Evolutionary conservation across 2,888 invertebrate genomes (phyloP).

Genomic region (Drosophila histrio): DNA sequence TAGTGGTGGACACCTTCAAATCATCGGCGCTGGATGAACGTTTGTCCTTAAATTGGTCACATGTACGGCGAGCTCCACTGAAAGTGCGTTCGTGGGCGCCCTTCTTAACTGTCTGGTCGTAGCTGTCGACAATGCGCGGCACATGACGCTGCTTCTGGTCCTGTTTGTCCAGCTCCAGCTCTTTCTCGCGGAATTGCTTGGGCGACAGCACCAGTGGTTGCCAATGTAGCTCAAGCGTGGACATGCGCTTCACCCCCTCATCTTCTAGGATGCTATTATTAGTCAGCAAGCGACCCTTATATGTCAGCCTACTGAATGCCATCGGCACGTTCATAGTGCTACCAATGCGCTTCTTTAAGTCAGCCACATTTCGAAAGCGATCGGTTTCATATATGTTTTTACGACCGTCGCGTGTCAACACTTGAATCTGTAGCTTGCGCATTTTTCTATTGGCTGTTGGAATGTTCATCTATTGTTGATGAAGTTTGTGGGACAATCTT

Average conservation of each 20-base stretch:
- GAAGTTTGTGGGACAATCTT: not conserved
- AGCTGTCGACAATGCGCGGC: constrained; percentile 33
- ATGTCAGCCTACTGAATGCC: constrained; percentile 59
- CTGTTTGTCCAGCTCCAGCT: constrained; percentile 46
- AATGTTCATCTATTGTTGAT: not conserved
- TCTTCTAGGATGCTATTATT: constrained; percentile 54
- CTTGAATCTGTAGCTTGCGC: constrained; percentile 52
- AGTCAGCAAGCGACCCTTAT: constrained; percentile 51
- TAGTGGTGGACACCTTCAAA: not conserved
- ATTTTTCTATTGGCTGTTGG: constrained; percentile 20
- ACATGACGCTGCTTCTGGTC: constrained; percentile 38
- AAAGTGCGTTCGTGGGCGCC: not conserved
- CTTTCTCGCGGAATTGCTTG: constrained; percentile 53
- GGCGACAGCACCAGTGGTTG: constrained; percentile 58
- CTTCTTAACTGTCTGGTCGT: constrained; percentile 26
- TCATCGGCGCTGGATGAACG: constrained; percentile 1
- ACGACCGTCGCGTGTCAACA: constrained; percentile 60
- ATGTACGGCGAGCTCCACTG: not conserved
- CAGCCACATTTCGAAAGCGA: constrained; percentile 53
- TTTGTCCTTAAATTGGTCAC: not conserved
- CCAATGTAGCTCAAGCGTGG: constrained; percentile 58
- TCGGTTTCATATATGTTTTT: constrained; percentile 54
- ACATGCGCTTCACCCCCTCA: constrained; percentile 50
- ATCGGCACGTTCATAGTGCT: constrained; percentile 58
- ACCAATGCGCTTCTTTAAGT: constrained; percentile 53